Base-by-base conservation (phyloP, 2,113 vertebrate species). In the Phoxinus phoxinus region DNA sequence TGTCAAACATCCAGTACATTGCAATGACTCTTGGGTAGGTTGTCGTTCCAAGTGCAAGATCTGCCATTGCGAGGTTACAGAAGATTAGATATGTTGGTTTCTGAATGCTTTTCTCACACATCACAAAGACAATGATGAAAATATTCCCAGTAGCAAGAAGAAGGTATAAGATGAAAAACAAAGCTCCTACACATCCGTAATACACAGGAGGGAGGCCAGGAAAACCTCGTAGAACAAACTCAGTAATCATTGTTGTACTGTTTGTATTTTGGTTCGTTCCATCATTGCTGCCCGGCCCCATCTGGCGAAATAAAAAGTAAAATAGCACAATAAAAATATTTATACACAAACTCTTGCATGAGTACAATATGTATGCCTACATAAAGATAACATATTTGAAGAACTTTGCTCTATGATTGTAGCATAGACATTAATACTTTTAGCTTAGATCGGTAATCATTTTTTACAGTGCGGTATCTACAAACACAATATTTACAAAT, bases 21-120 rank as follows among this genome's bases (percentile, higher is more conserved):
- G 90, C 56, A 21, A 93, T 92, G 74, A 92, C 86, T 87, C 89
- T 93, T 1, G 93, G 93, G 6, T 94, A 88, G 17, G 91, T 93
- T 58, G 89, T 88, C 0, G 59, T 35, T 2, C 91, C 90, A 56
- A 93, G 93, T 3, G 61, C 0, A 0, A 93, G 12, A 84, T 94
- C 93, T 65, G 90, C 86, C 74, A 92, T 23, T 25, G 93, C 92
- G 6, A 94, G 88, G 81, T 92, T 86, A 58, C 79, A 92, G 86
- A 93, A 92, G 46, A 93, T 92, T 7, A 90, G 13, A 19, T 94
- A 94, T 0, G 89, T 88, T 23, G 93, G 89, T 69, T 92, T 94
- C 63, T 93, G 90, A 48, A 94, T 88, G 72, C 53, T 73, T 85
- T 74, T 86, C 2, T 92, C 90, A 19, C 12, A 75, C 1, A 65